A percentile compares a stretch with the other conserved stretches of the same genome.
phyloP scores from a whole-genome alignment of 1,140 invertebrate species.

The Heliothis virescens region DNA sequence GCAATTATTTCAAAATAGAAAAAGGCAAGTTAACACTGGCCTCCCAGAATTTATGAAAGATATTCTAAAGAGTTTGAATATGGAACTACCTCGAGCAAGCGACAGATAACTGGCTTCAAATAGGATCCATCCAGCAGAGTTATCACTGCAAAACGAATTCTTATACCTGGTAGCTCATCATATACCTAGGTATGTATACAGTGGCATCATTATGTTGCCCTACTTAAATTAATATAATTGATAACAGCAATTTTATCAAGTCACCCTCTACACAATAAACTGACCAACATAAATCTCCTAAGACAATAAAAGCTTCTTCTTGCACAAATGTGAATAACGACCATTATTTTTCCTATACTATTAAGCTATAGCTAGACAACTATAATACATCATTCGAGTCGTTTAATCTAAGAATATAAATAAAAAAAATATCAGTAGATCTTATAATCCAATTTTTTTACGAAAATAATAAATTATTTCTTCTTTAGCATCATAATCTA shows the following conservation, averaged over 20 bases:
- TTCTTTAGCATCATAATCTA: not conserved
- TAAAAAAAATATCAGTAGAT: not conserved
- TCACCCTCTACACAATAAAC: constrained; percentile 2
- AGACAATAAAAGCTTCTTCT: constrained; percentile 8
- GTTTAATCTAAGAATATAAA: not conserved
- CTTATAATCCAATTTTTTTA: not conserved
- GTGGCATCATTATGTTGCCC: not conserved
- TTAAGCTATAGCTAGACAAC: not conserved
- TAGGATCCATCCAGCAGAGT: no score
- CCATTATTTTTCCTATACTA: not conserved
- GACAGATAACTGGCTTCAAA: no score
- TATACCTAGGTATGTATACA: no score
- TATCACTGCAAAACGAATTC: no score
- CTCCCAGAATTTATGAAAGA: no score
- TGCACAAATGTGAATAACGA: constrained; percentile 30
- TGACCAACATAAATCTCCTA: constrained; percentile 4
- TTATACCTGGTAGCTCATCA: no score
- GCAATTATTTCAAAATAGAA: no score
- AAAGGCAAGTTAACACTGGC: no score
- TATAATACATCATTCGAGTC: not conserved
- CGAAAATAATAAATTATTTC: not conserved
- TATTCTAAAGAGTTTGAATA: no score
- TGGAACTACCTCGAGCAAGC: no score
- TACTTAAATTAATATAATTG: constrained; percentile 29
- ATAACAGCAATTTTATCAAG: constrained; percentile 16